phyloP scores from a whole-genome alignment of 2,797 vertebrate species.

The Gallinago solitaria region DNA sequence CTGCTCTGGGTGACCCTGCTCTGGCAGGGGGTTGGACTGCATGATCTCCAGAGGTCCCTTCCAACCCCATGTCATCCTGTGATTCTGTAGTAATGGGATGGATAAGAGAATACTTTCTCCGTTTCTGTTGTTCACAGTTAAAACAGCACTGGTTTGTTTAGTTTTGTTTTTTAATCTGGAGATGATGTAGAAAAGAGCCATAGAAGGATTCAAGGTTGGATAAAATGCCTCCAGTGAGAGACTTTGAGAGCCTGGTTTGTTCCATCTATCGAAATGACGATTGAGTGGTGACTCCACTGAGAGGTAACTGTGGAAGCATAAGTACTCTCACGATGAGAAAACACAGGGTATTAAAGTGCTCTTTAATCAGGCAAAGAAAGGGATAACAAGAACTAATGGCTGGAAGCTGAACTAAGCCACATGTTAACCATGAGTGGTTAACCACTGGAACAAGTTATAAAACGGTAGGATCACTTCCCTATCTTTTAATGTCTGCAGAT shows the following conservation, averaged over 20 bases:
- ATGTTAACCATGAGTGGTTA: constrained; percentile 53
- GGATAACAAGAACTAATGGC: constrained; percentile 26
- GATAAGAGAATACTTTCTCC: not conserved
- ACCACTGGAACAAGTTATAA: constrained; percentile 60
- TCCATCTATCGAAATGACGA: not conserved
- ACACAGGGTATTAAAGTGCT: not conserved
- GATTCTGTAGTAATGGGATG: not conserved
- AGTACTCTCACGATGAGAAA: not conserved
- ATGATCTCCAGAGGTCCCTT: no score
- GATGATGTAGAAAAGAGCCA: not conserved
- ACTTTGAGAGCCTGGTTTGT: not conserved
- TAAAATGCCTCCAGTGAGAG: not conserved
- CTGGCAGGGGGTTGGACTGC: no score
- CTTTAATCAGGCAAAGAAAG: constrained; percentile 32
- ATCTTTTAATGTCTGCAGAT: constrained; percentile 35
- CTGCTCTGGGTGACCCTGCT: no score
- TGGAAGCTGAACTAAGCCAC: constrained; percentile 50
- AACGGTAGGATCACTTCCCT: constrained; percentile 23
- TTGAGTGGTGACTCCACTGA: not conserved
- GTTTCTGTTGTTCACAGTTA: not conserved
- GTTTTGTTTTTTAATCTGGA: not conserved
- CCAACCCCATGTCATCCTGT: no score
- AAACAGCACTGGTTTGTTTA: not conserved
- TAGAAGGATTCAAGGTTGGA: not conserved
- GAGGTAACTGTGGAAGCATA: constrained; percentile 2